Evolutionary conservation across 2,888 invertebrate species (phyloP), one percentile per base, ranked within the genome.

Genomic region (Temnothorax rugatulus): DNA sequence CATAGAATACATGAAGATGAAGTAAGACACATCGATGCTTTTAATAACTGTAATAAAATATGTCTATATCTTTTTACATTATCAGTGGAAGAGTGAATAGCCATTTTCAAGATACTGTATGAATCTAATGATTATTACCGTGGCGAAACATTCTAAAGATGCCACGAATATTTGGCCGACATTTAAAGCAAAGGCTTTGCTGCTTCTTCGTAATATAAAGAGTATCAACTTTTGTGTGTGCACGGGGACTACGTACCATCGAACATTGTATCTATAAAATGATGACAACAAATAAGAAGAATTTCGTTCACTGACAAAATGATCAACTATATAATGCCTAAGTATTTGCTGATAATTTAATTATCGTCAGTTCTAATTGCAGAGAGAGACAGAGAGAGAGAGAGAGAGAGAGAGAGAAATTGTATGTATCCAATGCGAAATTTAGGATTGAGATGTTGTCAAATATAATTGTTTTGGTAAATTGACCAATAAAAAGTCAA

Each of bases 21-120:
- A 79, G 13, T 79, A 79, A 13, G 44, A 79, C 21, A 79, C 21
- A 79, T 47, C 7, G 69, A 69, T 8, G 69, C 11, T 3, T 54
- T 59, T 18, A 57, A n/a, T 34, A 77, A n/a, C 77, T 77, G 69
- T 21, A 79, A 69, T 15, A 4, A 21, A 59, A 41, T 38, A 71
- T 0, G 9, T 54, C 2, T 21, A 71, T 0, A 5, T 54, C 2
- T 21, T 54, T 1, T 54, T 54, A 21, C 15, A 54, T 52, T 71
- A 54, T 38, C 4, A 15, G 21, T 54, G 15, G 0, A 8, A 44
- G 4, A 25, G 4, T 66, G 4, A 21, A 9, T 11, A n/a, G n/a
- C 11, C 4, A 38, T 54, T 0, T 5, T 34, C 21, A 71, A 29
- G 0, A n/a, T 69, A 13, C 4, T 50, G 3, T 50, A n/a, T 34